phyloP scores from a whole-genome alignment of 2,888 invertebrate species.

The Ormia ochracea region DNA sequence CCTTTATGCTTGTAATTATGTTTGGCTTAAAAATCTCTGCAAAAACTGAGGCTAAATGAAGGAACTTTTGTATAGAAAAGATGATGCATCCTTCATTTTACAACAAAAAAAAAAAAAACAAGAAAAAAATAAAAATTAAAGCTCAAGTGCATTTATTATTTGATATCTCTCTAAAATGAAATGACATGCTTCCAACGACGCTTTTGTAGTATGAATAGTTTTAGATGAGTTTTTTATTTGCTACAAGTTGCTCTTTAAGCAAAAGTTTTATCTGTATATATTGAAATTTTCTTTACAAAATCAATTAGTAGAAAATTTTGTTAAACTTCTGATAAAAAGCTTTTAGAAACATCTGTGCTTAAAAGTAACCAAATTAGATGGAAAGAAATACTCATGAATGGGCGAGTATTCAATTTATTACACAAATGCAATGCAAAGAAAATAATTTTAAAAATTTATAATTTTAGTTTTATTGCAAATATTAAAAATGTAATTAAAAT shows the following conservation, averaged over 20 bases:
- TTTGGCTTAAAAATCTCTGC: constrained; percentile 34
- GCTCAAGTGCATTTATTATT: constrained; percentile 29
- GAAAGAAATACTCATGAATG: constrained; percentile 23
- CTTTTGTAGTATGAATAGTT: constrained; percentile 41
- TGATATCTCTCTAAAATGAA: constrained; percentile 41
- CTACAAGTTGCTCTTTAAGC: constrained; percentile 27
- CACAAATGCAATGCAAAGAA: constrained; percentile 18
- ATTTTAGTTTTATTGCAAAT: constrained; percentile 3
- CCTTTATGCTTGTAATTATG: constrained; percentile 53
- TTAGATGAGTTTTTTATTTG: constrained; percentile 47
- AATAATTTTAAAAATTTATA: no score
- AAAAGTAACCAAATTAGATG: not conserved
- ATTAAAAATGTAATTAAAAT: not conserved
- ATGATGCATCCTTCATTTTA: constrained; percentile 16
- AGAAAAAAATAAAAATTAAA: no score
- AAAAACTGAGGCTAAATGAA: constrained; percentile 24
- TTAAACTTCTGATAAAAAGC: constrained; percentile 36
- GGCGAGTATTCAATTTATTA: not conserved
- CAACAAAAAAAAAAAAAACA: no score
- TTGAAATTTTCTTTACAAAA: constrained; percentile 47
- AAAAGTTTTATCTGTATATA: not conserved
- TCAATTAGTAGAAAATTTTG: constrained; percentile 56
- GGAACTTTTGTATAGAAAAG: not conserved
- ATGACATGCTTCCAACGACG: constrained; percentile 33
- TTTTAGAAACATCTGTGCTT: constrained; percentile 53